These are phyloP conservation scores for Orchesella flavescens DNA, from an alignment of 2,888 invertebrate genomes.

Conservation along the genomic window DNA sequence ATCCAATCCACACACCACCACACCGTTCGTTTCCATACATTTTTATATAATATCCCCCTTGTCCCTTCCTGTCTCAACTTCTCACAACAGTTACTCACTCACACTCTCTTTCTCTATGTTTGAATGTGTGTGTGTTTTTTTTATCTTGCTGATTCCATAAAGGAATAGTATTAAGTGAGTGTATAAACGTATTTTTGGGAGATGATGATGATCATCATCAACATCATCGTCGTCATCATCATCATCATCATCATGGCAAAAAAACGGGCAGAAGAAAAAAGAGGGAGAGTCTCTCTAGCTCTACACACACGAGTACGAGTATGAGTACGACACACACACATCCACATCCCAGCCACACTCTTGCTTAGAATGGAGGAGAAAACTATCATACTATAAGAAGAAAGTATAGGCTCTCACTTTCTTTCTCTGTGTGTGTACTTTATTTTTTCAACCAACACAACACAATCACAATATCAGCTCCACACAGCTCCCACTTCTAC, in stretches of 20 bases:
- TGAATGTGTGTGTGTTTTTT: too few relatives aligned
- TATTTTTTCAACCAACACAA: background rate
- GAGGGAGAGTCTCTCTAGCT: conserved; percentile 54
- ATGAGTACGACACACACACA: conserved; percentile 34
- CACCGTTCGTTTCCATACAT: too few relatives aligned
- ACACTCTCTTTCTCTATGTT: too few relatives aligned
- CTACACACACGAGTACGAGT: conserved; percentile 48
- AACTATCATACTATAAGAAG: conserved; percentile 38
- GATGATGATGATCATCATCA: conserved; percentile 45
- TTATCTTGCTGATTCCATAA: conserved; percentile 38
- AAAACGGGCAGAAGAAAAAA: conserved; percentile 44
- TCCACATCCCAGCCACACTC: background rate
- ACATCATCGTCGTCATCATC: too few relatives aligned
- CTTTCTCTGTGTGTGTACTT: background rate
- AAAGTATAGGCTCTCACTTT: background rate
- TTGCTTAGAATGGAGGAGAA: conserved; percentile 32
- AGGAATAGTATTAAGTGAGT: conserved; percentile 34
- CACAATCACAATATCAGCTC: background rate
- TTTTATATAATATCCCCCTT: background rate
- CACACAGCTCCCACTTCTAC: background rate
- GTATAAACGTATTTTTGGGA: conserved; percentile 44
- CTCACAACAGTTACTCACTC: conserved; percentile 39
- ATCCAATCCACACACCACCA: too few relatives aligned
- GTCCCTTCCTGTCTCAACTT: conserved; percentile 32
- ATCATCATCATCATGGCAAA: conserved; percentile 37